Percentiles rank a stretch among this genome's conserved stretches.
Conservation (phyloP, 2,888 invertebrate species). For the Yponomeuta evonymella region DNA sequence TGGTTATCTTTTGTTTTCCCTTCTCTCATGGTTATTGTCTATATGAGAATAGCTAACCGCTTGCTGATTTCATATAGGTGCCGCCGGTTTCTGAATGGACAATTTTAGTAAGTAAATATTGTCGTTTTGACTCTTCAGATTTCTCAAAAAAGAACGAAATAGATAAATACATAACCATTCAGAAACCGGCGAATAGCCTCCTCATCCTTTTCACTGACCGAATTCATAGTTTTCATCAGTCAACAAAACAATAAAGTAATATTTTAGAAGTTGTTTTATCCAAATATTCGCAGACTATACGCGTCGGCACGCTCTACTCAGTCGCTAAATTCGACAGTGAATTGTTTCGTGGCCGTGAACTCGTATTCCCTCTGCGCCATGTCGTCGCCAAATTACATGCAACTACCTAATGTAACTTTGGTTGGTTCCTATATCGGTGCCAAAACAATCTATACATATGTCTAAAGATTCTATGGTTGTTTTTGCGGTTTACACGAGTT, state of each 20-base stretch:
- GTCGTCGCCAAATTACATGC: conserved; percentile 3
- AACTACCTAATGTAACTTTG: background rate
- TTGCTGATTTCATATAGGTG: background rate
- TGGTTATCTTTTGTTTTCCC: conserved; percentile 19
- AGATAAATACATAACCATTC: too few relatives aligned
- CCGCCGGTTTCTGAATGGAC: too few relatives aligned
- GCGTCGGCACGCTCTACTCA: conserved; percentile 23
- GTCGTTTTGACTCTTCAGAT: too few relatives aligned
- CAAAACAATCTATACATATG: background rate
- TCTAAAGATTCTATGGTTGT: background rate
- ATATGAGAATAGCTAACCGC: background rate
- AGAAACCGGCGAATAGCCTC: too few relatives aligned
- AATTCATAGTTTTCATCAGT: background rate
- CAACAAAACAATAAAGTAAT: background rate
- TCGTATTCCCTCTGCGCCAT: conserved; percentile 37
- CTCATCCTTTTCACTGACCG: background rate
- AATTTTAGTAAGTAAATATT: too few relatives aligned
- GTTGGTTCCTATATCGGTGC: background rate
- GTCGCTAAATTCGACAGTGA: conserved; percentile 50
- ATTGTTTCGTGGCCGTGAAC: conserved; percentile 68
- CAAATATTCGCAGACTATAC: background rate
- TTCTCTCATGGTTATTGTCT: background rate
- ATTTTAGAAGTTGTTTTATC: background rate
- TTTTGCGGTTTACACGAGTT: background rate
- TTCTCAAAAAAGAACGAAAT: too few relatives aligned